These are phyloP conservation scores for Neodontobutis hainanensis DNA, from an alignment of 2,113 vertebrate genomes.

Conservation along the genomic window DNA sequence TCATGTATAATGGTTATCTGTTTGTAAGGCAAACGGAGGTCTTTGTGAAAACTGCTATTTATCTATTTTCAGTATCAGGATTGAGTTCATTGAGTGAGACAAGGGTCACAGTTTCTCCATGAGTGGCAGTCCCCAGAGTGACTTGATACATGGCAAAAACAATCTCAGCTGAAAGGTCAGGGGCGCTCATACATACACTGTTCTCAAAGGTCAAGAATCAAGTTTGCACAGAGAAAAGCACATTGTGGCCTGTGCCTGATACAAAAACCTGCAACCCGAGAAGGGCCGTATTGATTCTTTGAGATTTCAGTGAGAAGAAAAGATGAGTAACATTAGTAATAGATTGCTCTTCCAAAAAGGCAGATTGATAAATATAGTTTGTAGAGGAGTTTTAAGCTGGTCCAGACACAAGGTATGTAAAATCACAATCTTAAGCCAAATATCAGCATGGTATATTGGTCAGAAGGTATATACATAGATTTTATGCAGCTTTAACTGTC, in stretches of 20 bases:
- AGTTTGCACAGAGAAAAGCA: neutral
- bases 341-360: neutral
- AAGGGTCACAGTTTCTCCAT: slow-evolving; percentile 1
- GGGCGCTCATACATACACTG: neutral
- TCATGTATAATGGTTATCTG: too few relatives aligned
- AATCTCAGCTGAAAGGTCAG: neutral
- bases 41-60: neutral
- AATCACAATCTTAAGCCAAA: too few relatives aligned
- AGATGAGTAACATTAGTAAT: neutral
- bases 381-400: too few relatives aligned
- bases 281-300: neutral
- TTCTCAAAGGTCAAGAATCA: slow-evolving; percentile 4
- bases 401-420: too few relatives aligned
- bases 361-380: too few relatives aligned
- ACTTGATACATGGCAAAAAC: neutral
- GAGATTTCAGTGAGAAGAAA: neutral
- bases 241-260: neutral
- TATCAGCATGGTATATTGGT: too few relatives aligned
- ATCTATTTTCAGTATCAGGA: neutral
- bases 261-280: too few relatives aligned
- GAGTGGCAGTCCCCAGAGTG: slow-evolving; percentile 2
- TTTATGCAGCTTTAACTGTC: too few relatives aligned
- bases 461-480: too few relatives aligned
- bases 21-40: neutral
- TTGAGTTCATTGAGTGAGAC: neutral